Base-by-base conservation (phyloP, 2,888 invertebrate species). In the Cephonodes hylas region DNA sequence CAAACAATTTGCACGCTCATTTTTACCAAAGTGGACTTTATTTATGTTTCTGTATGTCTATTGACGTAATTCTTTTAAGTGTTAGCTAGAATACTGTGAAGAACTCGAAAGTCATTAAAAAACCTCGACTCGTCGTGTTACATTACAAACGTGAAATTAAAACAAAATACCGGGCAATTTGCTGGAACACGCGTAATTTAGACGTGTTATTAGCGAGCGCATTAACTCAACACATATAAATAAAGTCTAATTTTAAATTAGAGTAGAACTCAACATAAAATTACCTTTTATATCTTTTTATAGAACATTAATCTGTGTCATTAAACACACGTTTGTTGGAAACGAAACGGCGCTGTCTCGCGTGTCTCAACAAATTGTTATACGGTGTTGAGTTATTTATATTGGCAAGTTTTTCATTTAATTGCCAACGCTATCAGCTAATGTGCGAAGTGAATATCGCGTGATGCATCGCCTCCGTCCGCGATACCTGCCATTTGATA, bases 381-480 rank as follows among this genome's bases (percentile, higher is more conserved):
- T 62, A 38, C 56, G 34, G 20, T 64, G 42, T 56, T 56, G 46
- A 63, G 56, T 61, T 65, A 66, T 69, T 67, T 66, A 66, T 68
- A 57, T 46, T 42, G 44, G 34, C 27, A 46, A 34, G 45, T 42
- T 64, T 68, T 63, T 61, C 59, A 64, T 69, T 68, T 66, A 63
- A 64, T 64, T 65, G 62, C 53, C 64, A 63, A 45, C 61, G 60
- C 34, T 63, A 42, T 45, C 34, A 44, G 23, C 45, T 38, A 61
- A 61, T 59, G 44, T 60, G 48, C 56, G 61, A 60, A 38, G 63
- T 65, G 62, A 65, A 66, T 58, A 67, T 64, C 63, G 63, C 60
- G 62, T 68, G 68, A 73, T 59, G 67, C 61, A 73, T 70, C 64
- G 65, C 70, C 64, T 70, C 61, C 65, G 68, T 68, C 69, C 67